These are phyloP conservation scores for Bombyx huttoni DNA, from an alignment of 2,888 invertebrate species.

Conservation along the genomic window DNA sequence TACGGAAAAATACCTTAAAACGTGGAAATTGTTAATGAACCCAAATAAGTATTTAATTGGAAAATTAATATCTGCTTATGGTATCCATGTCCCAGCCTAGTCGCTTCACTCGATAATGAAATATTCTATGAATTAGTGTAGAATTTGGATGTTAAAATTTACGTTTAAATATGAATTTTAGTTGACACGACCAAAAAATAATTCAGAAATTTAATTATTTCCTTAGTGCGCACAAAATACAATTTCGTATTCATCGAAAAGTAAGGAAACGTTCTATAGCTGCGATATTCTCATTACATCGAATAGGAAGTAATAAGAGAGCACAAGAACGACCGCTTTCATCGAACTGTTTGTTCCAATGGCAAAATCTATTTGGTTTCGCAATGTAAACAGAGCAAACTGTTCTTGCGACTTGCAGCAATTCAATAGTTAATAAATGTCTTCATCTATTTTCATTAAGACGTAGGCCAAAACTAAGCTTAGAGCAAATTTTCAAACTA, in stretches of 20 bases:
- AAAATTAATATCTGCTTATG: too few relatives aligned
- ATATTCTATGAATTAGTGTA: too few relatives aligned
- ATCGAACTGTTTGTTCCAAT: constrained; percentile 16
- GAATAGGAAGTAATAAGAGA: constrained; percentile 25
- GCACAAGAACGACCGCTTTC: constrained; percentile 14
- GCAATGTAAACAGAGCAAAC: constrained; percentile 16
- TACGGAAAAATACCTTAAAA: too few relatives aligned
- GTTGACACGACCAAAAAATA: too few relatives aligned
- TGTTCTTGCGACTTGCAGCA: constrained; percentile 8
- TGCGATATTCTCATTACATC: constrained; percentile 1
- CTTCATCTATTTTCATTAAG: constrained; percentile 24
- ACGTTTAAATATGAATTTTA: too few relatives aligned
- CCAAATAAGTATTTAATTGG: too few relatives aligned
- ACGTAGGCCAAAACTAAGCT: constrained; percentile 11
- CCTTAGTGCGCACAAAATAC: background rate
- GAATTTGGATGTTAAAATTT: too few relatives aligned
- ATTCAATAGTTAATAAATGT: constrained; percentile 16
- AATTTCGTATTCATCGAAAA: background rate
- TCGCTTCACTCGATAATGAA: too few relatives aligned
- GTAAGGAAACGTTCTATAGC: background rate
- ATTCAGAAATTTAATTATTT: background rate
- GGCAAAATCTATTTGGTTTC: constrained; percentile 17
- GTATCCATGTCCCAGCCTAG: too few relatives aligned
- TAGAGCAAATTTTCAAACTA: constrained; percentile 9
- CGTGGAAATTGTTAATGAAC: too few relatives aligned